These are phyloP conservation scores for Cerceris ruficornis DNA, from an alignment of 2,888 invertebrate species.

Conservation along the genomic window DNA sequence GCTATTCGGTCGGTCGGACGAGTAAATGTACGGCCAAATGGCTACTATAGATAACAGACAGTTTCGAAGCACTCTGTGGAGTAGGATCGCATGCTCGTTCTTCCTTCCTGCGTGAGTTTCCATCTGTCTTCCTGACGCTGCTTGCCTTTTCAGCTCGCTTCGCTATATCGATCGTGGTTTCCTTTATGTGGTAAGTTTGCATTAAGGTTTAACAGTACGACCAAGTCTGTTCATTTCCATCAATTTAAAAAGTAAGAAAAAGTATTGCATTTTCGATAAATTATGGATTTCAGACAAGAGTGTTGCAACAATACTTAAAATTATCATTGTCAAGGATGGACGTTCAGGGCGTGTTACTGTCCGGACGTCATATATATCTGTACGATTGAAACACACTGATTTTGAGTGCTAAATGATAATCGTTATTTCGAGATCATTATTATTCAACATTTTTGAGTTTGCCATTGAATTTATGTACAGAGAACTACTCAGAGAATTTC, in stretches of 20 bases:
- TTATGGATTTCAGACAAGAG: constrained; percentile 3
- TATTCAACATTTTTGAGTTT: too few relatives aligned
- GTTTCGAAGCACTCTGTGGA: constrained; percentile 16
- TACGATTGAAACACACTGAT: too few relatives aligned
- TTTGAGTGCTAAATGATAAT: too few relatives aligned
- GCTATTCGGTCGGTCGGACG: constrained; percentile 30
- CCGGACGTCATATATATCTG: too few relatives aligned
- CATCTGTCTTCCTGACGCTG: constrained; percentile 4
- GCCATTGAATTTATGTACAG: too few relatives aligned
- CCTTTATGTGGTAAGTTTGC: background rate
- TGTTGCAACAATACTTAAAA: background rate
- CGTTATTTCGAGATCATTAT: too few relatives aligned
- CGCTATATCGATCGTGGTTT: background rate
- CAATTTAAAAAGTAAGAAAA: background rate
- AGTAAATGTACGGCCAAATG: constrained; percentile 13
- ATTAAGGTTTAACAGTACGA: background rate
- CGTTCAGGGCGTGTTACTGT: too few relatives aligned
- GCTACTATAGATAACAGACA: background rate
- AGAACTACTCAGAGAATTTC: too few relatives aligned
- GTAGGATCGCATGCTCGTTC: background rate
- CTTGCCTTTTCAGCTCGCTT: background rate
- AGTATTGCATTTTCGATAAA: background rate
- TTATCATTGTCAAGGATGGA: too few relatives aligned
- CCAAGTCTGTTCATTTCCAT: too few relatives aligned
- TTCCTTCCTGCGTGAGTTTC: constrained; percentile 20